Evolutionary conservation across 2,888 invertebrate species (phyloP).

Genomic region (Morpho deidamia): DNA sequence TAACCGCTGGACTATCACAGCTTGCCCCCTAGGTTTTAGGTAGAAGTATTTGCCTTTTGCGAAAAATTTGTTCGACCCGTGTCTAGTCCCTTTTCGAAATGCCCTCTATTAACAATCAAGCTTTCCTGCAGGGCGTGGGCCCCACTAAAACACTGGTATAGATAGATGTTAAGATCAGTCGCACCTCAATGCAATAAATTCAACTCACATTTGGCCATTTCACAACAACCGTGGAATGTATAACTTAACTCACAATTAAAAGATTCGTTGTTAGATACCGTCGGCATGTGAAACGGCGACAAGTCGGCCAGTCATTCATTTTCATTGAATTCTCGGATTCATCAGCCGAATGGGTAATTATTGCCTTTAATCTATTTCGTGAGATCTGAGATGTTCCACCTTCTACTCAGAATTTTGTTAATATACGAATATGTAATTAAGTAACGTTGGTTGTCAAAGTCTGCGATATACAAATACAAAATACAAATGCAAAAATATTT

Average conservation of each 20-base stretch:
- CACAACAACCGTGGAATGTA: slow-evolving; percentile 2
- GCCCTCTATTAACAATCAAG: too few species aligned
- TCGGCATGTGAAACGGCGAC: slow-evolving; percentile 14
- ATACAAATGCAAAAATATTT: too few species aligned
- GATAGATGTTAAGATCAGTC: too few species aligned
- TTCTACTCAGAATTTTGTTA: background rate
- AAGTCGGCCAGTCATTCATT: slow-evolving; percentile 11
- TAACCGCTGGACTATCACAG: too few species aligned
- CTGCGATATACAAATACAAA: too few species aligned
- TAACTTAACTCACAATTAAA: slow-evolving; percentile 19
- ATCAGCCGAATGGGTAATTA: slow-evolving; percentile 4
- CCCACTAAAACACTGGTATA: too few species aligned
- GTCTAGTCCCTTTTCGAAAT: background rate
- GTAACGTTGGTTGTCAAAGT: too few species aligned
- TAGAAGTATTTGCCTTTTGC: too few species aligned
- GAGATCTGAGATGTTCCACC: background rate
- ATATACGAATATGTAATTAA: too few species aligned
- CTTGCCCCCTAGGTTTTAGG: too few species aligned
- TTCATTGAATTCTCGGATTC: slow-evolving; percentile 15
- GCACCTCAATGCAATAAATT: too few species aligned
- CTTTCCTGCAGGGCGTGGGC: too few species aligned
- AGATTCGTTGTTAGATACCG: slow-evolving; percentile 17
- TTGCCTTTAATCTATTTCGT: background rate
- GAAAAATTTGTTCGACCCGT: background rate
- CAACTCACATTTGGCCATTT: slow-evolving; percentile 3